Evolutionary conservation across 2,113 vertebrate genomes (phyloP), one percentile per base, ranked within the genome.

Genomic region (Eleginops maclovinus): DNA sequence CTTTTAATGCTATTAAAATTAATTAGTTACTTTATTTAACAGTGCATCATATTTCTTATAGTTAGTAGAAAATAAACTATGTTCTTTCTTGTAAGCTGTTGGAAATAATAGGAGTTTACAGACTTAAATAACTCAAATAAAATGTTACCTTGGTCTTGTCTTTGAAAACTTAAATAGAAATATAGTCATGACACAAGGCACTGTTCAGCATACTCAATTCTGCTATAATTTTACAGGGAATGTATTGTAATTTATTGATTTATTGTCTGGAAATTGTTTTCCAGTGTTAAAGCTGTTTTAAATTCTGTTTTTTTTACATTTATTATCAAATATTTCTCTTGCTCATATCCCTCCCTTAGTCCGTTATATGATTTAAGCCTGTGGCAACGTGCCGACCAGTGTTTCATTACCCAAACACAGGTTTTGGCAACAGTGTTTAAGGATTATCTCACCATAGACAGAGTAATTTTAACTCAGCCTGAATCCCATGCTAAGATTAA

Each of bases 391-490:
- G 17, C 2, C 40, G 43, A 14, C 2, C 13, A 65, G 28, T 17
- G 1, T 71, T 59, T 72, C 47, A 41, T 72, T 6, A 22, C 41
- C 3, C 22, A 19, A 14, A 11, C 21, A n/a, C 13, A 31, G 31
- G 31, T 36, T 36, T 36, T 36, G 31, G 31, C 14, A 40, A 22
- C 19, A 50, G 12, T 79, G 51, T 31, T 14, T 9, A 7, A 26
- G 31, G 22, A 55, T 41, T 13, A 13, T 12, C 17, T 15, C 36
- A 79, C 76, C 70, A 54, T 61, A 60, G 47, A 50, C 28, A 41
- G 64, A 49, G 65, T 21, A n/a, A 60, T 46, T 43, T 70, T 17
- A 47, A 63, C 58, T 49, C 44, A 60, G 47, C 28, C 21, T 36
- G 14, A 16, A 11, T 28, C 16, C 61, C 46, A 31, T 55, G 53